Percentiles rank a stretch among this genome's conserved stretches.
These are phyloP conservation scores for Cavia aperea DNA, from an alignment of 2,113 vertebrate species.

Conservation along the genomic window DNA sequence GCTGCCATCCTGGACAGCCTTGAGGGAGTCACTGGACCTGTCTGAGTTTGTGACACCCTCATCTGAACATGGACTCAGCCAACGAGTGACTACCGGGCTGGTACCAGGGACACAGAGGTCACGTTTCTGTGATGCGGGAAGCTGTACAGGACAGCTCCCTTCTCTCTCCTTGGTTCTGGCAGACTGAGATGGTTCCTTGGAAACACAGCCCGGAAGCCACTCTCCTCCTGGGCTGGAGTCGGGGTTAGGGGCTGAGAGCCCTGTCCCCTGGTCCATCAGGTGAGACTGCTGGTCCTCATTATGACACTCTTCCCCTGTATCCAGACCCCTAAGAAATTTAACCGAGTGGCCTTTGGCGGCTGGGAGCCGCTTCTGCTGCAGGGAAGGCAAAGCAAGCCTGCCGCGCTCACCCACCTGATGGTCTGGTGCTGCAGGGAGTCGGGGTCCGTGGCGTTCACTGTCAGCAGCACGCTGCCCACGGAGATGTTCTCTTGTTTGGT, in stretches of 20 bases:
- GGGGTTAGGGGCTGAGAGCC: neutral
- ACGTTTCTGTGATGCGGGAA: neutral
- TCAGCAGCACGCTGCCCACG: constrained; percentile 86
- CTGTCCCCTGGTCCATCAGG: neutral
- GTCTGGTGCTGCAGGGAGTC: constrained; percentile 90
- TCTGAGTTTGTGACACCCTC: neutral
- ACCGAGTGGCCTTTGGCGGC: neutral
- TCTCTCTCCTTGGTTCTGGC: fast-evolving
- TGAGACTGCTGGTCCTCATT: neutral
- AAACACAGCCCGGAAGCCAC: neutral
- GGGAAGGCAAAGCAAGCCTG: fast-evolving
- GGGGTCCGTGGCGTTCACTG: constrained; percentile 91
- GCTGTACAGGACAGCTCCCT: fast-evolving
- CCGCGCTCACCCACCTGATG: constrained; percentile 82
- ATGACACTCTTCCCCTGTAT: neutral
- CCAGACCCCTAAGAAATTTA: neutral
- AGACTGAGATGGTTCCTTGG: neutral
- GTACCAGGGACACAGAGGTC: neutral
- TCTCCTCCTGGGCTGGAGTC: fast-evolving
- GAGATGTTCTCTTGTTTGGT: constrained; percentile 88
- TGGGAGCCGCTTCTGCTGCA: neutral
- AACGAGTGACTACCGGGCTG: neutral
- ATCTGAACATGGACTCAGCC: neutral
- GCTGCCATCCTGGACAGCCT: neutral
- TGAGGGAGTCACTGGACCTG: neutral